phyloP scores from a whole-genome alignment of 64 coral and sea anemone genomes.

The Montipora capricornis region DNA sequence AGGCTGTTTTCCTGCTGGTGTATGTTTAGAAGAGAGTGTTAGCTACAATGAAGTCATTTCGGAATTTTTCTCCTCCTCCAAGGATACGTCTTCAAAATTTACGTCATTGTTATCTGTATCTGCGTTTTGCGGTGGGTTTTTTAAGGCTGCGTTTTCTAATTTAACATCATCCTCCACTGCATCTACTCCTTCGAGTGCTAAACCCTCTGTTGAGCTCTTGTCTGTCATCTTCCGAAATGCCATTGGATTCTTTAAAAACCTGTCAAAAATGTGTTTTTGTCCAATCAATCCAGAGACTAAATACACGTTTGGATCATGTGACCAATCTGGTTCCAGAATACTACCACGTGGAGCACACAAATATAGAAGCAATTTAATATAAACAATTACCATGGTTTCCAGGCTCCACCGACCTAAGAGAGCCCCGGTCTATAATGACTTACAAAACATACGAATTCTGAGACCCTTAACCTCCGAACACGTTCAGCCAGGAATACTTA shows the following conservation, averaged over 20 bases:
- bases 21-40: background rate
- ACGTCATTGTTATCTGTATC: background rate
- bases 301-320: too few relatives aligned
- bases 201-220: background rate
- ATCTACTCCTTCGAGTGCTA: background rate
- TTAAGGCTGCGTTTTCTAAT: background rate
- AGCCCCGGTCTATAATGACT: too few relatives aligned
- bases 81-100: background rate
- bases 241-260: conserved; percentile 34
- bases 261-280: background rate
- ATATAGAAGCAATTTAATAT: too few relatives aligned
- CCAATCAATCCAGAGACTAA: too few relatives aligned
- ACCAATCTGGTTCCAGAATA: too few relatives aligned
- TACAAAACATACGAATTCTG: too few relatives aligned
- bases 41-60: background rate
- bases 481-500: background rate
- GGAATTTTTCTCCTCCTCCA: background rate
- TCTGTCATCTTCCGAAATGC: conserved; percentile 38
- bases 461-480: too few relatives aligned
- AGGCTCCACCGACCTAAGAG: too few relatives aligned
- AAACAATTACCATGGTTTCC: too few relatives aligned
- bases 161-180: background rate
- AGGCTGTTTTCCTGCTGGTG: too few relatives aligned
- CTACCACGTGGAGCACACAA: too few relatives aligned
- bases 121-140: background rate